phyloP scores from a whole-genome alignment of 2,113 vertebrate species.

The Phalacrocorax brasilianus region DNA sequence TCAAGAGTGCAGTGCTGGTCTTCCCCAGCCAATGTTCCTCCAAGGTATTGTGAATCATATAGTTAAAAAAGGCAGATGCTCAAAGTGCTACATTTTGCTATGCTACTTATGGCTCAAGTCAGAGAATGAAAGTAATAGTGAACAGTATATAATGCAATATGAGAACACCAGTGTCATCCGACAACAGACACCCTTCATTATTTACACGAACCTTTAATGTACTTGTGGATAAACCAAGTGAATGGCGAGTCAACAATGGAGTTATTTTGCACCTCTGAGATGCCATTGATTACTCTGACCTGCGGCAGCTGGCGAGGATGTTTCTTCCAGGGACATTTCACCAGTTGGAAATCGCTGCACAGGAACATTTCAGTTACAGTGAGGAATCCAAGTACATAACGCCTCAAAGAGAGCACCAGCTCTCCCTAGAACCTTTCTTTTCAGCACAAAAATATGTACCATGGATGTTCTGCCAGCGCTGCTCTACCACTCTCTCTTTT shows the following conservation, averaged over 20 bases:
- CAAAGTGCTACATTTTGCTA: not conserved
- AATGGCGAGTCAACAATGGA: slow-evolving; percentile 5
- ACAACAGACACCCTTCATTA: not conserved
- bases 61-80: not conserved
- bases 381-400: not conserved
- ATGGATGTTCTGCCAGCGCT: not conserved
- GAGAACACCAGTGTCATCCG: not conserved
- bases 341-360: not conserved
- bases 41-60: not conserved
- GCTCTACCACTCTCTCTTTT: not conserved
- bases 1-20: not conserved
- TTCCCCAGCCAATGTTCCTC: not conserved
- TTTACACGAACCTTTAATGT: slow-evolving; percentile 8
- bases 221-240: not conserved
- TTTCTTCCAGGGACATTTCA: not conserved
- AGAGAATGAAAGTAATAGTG: not conserved
- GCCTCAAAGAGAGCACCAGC: not conserved
- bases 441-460: not conserved
- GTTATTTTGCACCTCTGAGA: not conserved
- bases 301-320: not conserved
- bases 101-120: not conserved
- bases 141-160: not conserved
- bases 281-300: not conserved
- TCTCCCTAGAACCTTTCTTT: not conserved
- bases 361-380: not conserved